These are phyloP conservation scores for Drosophila leontia DNA, from an alignment of 1,140 invertebrate genomes.

Conservation along the genomic window DNA sequence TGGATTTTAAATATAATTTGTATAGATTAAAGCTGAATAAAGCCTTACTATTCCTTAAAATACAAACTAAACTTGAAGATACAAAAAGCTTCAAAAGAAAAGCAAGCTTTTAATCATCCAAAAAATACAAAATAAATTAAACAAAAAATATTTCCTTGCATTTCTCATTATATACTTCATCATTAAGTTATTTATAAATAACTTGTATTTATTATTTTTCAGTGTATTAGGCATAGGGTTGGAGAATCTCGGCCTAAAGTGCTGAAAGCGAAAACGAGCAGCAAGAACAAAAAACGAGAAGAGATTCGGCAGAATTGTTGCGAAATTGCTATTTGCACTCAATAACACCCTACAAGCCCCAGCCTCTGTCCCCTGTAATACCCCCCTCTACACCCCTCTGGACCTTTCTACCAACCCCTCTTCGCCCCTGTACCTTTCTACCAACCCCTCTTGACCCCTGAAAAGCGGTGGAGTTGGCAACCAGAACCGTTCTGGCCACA, in stretches of 20 bases:
- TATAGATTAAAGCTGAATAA: not conserved
- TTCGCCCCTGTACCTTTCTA: not conserved
- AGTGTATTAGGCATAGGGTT: constrained; percentile 1
- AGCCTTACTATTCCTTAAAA: too few species aligned
- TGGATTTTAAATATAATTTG: not conserved
- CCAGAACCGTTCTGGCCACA: constrained; percentile 85
- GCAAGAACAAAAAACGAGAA: constrained; percentile 23
- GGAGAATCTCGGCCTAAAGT: constrained; percentile 72
- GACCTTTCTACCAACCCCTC: not conserved
- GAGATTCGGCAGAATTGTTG: constrained; percentile 78
- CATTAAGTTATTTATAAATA: not conserved
- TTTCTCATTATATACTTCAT: too few species aligned
- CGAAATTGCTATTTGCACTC: constrained; percentile 85
- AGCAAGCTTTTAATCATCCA: too few species aligned
- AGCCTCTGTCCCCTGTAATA: too few species aligned
- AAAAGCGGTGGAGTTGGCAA: constrained; percentile 59
- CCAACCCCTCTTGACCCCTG: not conserved
- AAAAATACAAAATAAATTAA: too few species aligned
- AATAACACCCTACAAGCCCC: constrained; percentile 68
- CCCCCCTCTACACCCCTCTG: not conserved
- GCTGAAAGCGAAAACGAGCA: constrained; percentile 77
- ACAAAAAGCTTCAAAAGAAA: too few species aligned
- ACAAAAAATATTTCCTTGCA: too few species aligned
- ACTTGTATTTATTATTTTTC: not conserved
- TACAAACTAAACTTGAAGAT: too few species aligned